Conservation (phyloP, 1,140 invertebrate species). For the Ostrea edulis region DNA sequence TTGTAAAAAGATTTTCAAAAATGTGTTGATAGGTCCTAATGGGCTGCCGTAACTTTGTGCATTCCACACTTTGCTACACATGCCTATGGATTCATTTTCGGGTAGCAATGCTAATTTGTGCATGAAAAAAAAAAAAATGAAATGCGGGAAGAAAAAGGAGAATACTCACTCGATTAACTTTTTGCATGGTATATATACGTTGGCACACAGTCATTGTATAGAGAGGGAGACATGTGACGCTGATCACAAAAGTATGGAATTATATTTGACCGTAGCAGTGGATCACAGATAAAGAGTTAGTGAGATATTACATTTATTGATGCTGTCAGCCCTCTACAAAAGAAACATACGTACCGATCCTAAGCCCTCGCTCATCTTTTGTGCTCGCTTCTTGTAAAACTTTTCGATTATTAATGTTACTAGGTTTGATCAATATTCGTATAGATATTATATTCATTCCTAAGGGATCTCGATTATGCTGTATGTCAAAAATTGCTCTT, state of each 20-base stretch:
- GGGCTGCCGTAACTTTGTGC: too few species aligned
- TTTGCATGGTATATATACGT: too few species aligned
- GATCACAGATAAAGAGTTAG: not conserved
- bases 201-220: too few species aligned
- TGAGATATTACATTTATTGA: not conserved
- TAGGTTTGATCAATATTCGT: not conserved
- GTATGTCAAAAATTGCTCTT: constrained; percentile 26
- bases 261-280: not conserved
- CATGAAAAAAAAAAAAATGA: too few species aligned
- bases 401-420: constrained; percentile 1
- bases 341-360: not conserved
- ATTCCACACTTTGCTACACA: too few species aligned
- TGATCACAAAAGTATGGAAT: not conserved
- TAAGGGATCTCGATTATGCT: not conserved
- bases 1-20: too few species aligned
- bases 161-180: too few species aligned
- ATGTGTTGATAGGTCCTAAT: too few species aligned
- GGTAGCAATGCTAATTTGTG: too few species aligned
- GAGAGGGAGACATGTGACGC: not conserved
- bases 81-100: too few species aligned
- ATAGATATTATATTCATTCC: constrained; percentile 31
- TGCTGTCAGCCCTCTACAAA: not conserved
- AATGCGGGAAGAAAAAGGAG: too few species aligned
- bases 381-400: not conserved
- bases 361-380: not conserved